These are phyloP conservation scores for Troides aeacus DNA, from an alignment of 2,888 invertebrate genomes.

Conservation along the genomic window DNA sequence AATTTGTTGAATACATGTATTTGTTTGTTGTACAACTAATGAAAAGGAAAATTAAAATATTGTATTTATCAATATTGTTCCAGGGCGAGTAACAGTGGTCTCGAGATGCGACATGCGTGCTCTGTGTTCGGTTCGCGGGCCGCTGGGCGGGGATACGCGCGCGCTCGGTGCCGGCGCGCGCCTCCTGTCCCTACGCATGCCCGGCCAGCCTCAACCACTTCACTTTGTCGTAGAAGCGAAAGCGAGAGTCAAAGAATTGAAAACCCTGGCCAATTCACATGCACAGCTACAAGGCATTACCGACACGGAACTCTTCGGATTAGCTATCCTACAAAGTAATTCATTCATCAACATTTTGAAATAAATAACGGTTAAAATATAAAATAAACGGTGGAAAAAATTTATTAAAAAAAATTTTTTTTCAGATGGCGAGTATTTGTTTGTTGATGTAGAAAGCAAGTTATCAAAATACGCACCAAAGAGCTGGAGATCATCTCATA, in stretches of 20 bases:
- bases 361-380: not conserved
- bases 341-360: conserved; percentile 22
- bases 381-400: not conserved
- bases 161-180: conserved; percentile 82
- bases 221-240: conserved; percentile 86
- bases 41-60: not conserved
- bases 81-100: conserved; percentile 73
- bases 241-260: conserved; percentile 90
- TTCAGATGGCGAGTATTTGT: conserved; percentile 96
- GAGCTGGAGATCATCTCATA: conserved; percentile 96
- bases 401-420: conserved; percentile 13
- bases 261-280: conserved; percentile 88
- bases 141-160: conserved; percentile 88
- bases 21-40: too few relatives aligned
- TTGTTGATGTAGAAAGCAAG: conserved; percentile 96
- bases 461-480: conserved; percentile 97
- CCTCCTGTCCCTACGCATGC: conserved; percentile 83
- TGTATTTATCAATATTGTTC: conserved; percentile 36
- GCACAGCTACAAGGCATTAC: conserved; percentile 90
- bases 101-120: conserved; percentile 85
- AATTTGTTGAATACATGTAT: too few relatives aligned
- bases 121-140: conserved; percentile 91
- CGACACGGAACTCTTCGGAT: conserved; percentile 91
- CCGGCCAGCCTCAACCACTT: conserved; percentile 74
- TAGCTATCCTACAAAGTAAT: conserved; percentile 91